Evolutionary conservation across 2,797 vertebrate species (phyloP).

Genomic region (Xenopus petersii): DNA sequence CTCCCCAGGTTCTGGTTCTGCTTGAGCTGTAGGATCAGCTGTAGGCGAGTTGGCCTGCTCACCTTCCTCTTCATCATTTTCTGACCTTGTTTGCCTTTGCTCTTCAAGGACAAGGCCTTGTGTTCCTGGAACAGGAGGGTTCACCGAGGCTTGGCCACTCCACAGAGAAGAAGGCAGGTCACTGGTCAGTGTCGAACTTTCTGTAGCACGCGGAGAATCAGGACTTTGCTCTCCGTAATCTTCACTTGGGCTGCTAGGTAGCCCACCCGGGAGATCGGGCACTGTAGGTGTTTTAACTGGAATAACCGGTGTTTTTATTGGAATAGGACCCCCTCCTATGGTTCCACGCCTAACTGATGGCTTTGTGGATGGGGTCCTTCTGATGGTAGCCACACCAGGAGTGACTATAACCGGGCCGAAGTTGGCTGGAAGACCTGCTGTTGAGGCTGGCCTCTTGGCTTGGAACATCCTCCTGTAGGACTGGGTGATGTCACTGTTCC

Average conservation of each 20-base stretch:
- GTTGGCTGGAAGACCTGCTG: constrained; percentile 87
- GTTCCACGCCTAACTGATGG: constrained; percentile 68
- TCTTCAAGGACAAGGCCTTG: constrained; percentile 63
- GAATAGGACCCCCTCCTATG: constrained; percentile 74
- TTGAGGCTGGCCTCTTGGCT: constrained; percentile 94
- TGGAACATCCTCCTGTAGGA: constrained; percentile 96
- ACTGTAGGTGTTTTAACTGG: constrained; percentile 91
- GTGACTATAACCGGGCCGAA: constrained; percentile 71
- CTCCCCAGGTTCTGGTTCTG: constrained; percentile 57
- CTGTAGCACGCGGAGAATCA: constrained; percentile 62
- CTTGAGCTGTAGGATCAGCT: constrained; percentile 34
- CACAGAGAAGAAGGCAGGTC: constrained; percentile 70
- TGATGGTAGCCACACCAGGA: constrained; percentile 72
- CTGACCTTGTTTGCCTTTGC: constrained; percentile 63
- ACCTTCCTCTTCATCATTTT: constrained; percentile 64
- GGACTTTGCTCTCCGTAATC: constrained; percentile 68
- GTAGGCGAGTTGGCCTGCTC: constrained; percentile 57
- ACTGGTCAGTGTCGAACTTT: constrained; percentile 52
- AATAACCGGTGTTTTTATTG: constrained; percentile 85
- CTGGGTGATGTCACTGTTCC: constrained; percentile 96
- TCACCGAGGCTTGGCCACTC: constrained; percentile 83
- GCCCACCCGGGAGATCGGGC: constrained; percentile 81
- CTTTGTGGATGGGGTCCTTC: constrained; percentile 76
- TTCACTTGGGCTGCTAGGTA: constrained; percentile 75
- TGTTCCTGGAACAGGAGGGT: constrained; percentile 74